Conservation (phyloP, 2,797 vertebrate genomes). For the Morus bassanus region DNA sequence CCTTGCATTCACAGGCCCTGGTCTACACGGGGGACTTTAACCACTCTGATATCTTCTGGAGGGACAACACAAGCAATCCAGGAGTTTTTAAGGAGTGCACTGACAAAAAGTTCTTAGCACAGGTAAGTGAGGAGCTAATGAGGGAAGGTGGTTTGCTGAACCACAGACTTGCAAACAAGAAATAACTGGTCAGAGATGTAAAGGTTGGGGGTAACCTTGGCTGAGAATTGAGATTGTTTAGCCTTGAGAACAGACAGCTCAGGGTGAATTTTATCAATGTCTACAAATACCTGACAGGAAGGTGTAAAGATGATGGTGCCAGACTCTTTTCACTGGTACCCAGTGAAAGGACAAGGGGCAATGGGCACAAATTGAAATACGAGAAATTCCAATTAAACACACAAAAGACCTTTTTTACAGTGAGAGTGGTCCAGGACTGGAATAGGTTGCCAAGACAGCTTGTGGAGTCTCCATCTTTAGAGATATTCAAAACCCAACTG, state of each 20-base stretch:
- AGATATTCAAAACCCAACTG: background rate
- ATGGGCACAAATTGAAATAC: background rate
- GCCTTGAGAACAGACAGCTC: background rate
- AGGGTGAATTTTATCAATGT: background rate
- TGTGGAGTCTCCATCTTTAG: background rate
- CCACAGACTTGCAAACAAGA: background rate
- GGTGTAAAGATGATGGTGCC: background rate
- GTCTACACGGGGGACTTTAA: background rate
- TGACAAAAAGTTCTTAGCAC: background rate
- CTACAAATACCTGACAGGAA: background rate
- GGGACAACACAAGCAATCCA: background rate
- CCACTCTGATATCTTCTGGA: background rate
- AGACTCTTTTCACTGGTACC: background rate
- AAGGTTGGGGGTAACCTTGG: background rate
- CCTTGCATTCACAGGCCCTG: background rate
- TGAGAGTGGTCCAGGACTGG: background rate
- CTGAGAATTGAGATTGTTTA: background rate
- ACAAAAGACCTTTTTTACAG: background rate
- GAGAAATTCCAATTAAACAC: background rate
- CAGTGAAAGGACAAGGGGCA: background rate
- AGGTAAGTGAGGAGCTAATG: background rate
- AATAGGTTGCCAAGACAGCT: background rate
- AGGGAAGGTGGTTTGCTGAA: background rate
- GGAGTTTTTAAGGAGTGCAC: background rate
- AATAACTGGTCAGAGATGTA: background rate